Evolutionary conservation across 2,888 invertebrate genomes (phyloP).

Genomic region (Lasioglossum oenotherae): DNA sequence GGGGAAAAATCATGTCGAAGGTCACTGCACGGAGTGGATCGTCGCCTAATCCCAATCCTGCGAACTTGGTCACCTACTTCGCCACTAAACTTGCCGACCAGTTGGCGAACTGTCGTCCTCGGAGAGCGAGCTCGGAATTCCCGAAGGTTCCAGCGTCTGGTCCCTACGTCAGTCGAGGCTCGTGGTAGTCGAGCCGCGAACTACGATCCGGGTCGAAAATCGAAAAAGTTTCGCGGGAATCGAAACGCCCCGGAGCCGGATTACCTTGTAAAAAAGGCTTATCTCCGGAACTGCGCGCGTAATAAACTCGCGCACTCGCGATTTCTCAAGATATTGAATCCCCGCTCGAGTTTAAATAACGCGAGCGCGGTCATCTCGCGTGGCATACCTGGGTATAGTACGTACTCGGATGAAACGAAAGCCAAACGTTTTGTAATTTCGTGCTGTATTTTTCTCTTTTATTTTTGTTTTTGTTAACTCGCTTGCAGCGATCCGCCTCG

Average conservation of each 20-base stretch:
- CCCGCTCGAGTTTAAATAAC: background rate
- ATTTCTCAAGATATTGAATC: constrained; percentile 21
- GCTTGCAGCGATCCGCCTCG: background rate
- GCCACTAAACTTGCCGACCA: constrained; percentile 69
- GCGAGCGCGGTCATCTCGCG: background rate
- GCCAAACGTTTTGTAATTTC: constrained; percentile 14
- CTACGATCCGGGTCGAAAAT: constrained; percentile 50
- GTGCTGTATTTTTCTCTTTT: constrained; percentile 35
- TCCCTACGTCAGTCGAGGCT: constrained; percentile 54
- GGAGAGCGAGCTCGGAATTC: constrained; percentile 37
- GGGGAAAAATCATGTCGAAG: constrained; percentile 17
- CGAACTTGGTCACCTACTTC: constrained; percentile 71
- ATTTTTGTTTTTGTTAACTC: background rate
- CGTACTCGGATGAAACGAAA: background rate
- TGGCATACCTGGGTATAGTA: background rate
- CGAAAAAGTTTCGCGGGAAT: constrained; percentile 43
- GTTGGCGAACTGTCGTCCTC: constrained; percentile 67
- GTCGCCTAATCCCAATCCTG: constrained; percentile 48
- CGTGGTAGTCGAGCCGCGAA: constrained; percentile 38
- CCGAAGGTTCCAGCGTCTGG: constrained; percentile 22
- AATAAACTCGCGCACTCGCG: constrained; percentile 8
- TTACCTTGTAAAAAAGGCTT: constrained; percentile 33
- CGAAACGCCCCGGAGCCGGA: constrained; percentile 9
- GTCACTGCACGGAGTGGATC: constrained; percentile 47
- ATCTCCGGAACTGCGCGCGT: constrained; percentile 27